Conservation (phyloP, 1,140 invertebrate genomes). For the Saccostrea cuccullata region DNA sequence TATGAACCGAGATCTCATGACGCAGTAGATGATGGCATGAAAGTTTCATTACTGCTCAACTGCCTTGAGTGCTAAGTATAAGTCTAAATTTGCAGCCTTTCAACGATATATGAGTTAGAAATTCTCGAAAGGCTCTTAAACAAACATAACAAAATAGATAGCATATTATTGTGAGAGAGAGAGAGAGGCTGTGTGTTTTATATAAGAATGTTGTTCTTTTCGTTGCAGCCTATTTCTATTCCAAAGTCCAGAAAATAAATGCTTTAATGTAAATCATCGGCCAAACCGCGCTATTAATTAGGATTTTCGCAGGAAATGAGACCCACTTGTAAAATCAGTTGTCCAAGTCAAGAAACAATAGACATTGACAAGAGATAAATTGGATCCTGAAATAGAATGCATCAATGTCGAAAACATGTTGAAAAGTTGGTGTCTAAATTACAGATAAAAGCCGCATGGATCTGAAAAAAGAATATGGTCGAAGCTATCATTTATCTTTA, state of each 20-base stretch:
- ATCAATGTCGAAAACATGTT: background rate
- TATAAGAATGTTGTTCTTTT: too few relatives aligned
- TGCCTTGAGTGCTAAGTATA: background rate
- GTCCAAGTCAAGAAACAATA: background rate
- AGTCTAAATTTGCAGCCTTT: background rate
- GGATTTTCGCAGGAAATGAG: background rate
- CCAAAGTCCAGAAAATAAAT: too few relatives aligned
- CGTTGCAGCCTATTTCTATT: too few relatives aligned
- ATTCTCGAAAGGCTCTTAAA: too few relatives aligned
- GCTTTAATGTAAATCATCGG: background rate
- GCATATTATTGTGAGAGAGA: too few relatives aligned
- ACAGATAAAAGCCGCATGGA: background rate
- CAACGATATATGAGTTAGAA: background rate
- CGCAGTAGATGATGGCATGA: background rate
- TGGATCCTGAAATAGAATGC: background rate
- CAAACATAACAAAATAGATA: too few relatives aligned
- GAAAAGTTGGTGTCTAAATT: background rate
- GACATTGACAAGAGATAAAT: background rate
- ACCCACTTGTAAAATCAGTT: background rate
- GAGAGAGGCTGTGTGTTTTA: too few relatives aligned
- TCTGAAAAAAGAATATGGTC: background rate
- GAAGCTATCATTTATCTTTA: too few relatives aligned
- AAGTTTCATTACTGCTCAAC: background rate
- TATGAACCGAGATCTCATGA: background rate
- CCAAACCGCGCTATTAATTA: background rate